Percentiles rank a stretch among this genome's conserved stretches.
phyloP scores from a whole-genome alignment of 2,113 vertebrate species.

The Actinemys pallida region DNA sequence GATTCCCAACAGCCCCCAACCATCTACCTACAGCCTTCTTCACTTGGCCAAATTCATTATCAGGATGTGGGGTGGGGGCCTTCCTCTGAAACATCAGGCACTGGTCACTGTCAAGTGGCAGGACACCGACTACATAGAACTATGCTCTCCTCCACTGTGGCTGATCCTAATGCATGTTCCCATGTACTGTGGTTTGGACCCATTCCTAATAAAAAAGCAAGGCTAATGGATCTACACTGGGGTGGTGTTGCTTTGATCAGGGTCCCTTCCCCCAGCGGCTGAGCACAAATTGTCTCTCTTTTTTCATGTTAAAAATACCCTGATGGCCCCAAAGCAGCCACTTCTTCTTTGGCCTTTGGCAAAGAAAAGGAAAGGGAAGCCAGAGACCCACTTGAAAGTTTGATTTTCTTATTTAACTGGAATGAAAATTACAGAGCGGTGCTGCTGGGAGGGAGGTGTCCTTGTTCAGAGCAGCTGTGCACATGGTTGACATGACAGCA shows the following conservation, averaged over 20 bases:
- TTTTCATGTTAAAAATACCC: constrained; percentile 43
- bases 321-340: neutral
- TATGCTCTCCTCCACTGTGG: neutral
- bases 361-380: constrained; percentile 42
- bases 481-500: neutral
- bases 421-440: neutral
- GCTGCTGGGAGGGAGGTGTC: neutral
- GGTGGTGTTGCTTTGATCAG: neutral
- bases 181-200: neutral
- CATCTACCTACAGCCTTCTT: neutral
- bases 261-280: neutral
- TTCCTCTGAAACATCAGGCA: neutral
- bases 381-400: neutral
- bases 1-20: neutral
- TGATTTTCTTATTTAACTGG: neutral
- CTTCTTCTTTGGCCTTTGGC: neutral
- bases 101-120: neutral
- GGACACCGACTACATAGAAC: rapidly evolving
- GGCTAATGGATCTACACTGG: neutral
- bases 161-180: neutral
- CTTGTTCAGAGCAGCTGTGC: neutral
- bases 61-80: neutral
- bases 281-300: neutral
- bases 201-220: neutral
- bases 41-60: neutral